phyloP scores from a whole-genome alignment of 2,797 vertebrate species.

The Anomalospiza imberbis region DNA sequence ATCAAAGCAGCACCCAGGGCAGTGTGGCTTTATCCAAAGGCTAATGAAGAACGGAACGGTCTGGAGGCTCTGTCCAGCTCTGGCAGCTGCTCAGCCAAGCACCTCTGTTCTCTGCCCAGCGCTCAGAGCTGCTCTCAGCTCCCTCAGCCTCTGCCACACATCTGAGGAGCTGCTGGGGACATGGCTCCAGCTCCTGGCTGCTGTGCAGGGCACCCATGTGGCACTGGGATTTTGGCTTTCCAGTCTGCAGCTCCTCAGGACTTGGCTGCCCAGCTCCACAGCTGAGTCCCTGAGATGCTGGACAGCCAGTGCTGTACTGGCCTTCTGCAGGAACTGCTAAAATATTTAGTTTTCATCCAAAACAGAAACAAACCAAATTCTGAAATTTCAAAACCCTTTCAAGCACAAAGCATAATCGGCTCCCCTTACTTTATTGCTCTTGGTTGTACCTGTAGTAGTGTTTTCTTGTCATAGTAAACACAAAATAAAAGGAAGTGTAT shows the following conservation, averaged over 20 bases:
- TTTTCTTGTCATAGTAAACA: not conserved
- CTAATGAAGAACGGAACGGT: not conserved
- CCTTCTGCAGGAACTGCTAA: not conserved
- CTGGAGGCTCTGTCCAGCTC: not conserved
- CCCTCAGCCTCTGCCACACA: not conserved
- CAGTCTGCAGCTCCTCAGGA: not conserved
- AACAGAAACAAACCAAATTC: not conserved
- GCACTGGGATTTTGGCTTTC: not conserved
- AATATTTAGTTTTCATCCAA: not conserved
- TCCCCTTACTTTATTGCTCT: not conserved
- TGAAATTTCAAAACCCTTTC: not conserved
- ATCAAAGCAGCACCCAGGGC: not conserved
- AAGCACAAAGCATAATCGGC: not conserved
- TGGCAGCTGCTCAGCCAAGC: not conserved
- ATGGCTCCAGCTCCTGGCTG: not conserved
- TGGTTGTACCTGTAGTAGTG: not conserved
- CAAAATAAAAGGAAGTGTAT: not conserved
- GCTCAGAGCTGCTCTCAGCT: not conserved
- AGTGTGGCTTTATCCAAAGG: not conserved
- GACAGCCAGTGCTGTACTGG: not conserved
- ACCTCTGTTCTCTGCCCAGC: not conserved
- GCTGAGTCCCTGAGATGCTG: not conserved
- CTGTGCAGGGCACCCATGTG: rapidly evolving
- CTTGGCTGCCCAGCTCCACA: not conserved
- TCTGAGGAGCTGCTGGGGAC: not conserved